A percentile compares a stretch with the other conserved stretches of the same genome.
phyloP scores from a whole-genome alignment of 2,888 invertebrate genomes.

The Neoaliturus tenellus region DNA sequence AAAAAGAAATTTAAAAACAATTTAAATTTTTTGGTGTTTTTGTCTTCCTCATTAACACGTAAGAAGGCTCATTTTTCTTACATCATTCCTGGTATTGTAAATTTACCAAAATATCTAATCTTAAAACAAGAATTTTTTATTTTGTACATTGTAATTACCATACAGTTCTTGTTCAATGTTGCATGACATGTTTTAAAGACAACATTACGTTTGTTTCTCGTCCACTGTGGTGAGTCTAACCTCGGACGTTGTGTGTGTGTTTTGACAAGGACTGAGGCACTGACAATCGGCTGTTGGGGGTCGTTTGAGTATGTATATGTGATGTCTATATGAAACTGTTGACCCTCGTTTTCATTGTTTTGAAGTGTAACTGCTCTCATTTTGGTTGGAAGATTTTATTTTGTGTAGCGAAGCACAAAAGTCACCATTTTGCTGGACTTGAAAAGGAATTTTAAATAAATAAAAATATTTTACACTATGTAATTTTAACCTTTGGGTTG shows the following conservation, averaged over 20 bases:
- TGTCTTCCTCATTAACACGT: no score
- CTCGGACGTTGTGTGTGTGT: background rate
- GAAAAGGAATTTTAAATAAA: no score
- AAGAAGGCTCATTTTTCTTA: no score
- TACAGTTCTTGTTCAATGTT: background rate
- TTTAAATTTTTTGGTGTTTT: no score
- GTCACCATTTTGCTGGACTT: no score
- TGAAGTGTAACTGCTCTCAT: background rate
- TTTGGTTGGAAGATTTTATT: conserved; percentile 11
- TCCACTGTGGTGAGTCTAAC: background rate
- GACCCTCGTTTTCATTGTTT: background rate
- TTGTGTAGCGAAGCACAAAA: background rate
- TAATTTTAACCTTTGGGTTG: no score
- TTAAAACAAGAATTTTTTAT: no score
- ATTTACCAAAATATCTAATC: no score
- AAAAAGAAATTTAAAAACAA: no score
- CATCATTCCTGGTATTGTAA: no score
- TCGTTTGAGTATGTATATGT: conserved; percentile 21
- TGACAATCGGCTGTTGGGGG: conserved; percentile 15
- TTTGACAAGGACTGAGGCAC: conserved; percentile 5
- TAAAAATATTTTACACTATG: no score
- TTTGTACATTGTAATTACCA: no score
- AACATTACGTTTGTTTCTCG: background rate
- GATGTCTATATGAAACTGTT: background rate
- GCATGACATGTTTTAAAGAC: background rate